Conservation (phyloP, 2,888 invertebrate species). For the Leptarthrus brevirostris region DNA sequence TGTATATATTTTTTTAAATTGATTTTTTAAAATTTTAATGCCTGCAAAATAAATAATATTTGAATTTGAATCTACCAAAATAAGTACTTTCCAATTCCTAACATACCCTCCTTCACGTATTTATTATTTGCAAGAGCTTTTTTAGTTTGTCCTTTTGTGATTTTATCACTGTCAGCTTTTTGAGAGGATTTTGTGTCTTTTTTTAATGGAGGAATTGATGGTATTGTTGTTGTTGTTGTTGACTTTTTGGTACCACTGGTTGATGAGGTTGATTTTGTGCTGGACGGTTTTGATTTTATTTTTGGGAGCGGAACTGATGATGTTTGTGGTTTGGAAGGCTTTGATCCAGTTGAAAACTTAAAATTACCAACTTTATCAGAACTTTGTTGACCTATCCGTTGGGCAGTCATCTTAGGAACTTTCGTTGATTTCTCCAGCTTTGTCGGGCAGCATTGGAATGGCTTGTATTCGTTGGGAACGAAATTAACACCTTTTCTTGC, state of each 20-base stretch:
- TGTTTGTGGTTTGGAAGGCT: slow-evolving; percentile 57
- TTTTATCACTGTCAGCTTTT: slow-evolving; percentile 49
- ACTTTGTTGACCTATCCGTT: slow-evolving; percentile 63
- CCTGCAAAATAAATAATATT: slow-evolving; percentile 62
- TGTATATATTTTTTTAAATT: slow-evolving; percentile 68
- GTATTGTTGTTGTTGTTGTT: slow-evolving; percentile 54
- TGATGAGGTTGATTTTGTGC: slow-evolving; percentile 53
- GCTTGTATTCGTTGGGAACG: slow-evolving; percentile 76
- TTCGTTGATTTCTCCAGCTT: slow-evolving; percentile 83
- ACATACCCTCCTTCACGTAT: slow-evolving; percentile 77
- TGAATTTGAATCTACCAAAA: slow-evolving; percentile 77
- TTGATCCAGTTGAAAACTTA: slow-evolving; percentile 56
- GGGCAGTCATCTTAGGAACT: slow-evolving; percentile 79
- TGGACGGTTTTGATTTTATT: slow-evolving; percentile 53
- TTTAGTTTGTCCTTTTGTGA: slow-evolving; percentile 57
- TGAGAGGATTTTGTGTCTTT: slow-evolving; percentile 37
- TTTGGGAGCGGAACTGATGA: slow-evolving; percentile 54
- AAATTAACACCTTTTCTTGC: slow-evolving; percentile 64
- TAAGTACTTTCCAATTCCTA: slow-evolving; percentile 85
- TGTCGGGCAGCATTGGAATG: slow-evolving; percentile 93
- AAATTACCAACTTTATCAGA: slow-evolving; percentile 57
- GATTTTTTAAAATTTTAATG: slow-evolving; percentile 67
- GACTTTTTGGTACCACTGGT: slow-evolving; percentile 48
- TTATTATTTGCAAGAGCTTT: slow-evolving; percentile 67
- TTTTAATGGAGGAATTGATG: slow-evolving; percentile 47